Evolutionary conservation across 2,113 vertebrate species (phyloP).

Genomic region (Macquaria ambigua): DNA sequence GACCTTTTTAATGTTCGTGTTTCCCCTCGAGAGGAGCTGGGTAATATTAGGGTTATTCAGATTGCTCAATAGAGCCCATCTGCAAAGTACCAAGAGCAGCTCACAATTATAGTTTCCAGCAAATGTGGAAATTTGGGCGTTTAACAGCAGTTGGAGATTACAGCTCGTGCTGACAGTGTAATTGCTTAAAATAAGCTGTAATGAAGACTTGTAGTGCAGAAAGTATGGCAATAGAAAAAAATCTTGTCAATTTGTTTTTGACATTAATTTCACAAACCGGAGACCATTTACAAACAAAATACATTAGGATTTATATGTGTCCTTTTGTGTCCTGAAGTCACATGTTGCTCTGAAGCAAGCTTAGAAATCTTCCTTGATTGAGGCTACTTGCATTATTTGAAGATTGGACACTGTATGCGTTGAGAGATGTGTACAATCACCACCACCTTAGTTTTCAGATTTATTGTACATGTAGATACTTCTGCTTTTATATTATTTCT

Average conservation of each 20-base stretch:
- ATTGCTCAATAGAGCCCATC: constrained; percentile 73
- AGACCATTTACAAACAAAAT: constrained; percentile 45
- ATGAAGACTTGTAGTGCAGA: constrained; percentile 70
- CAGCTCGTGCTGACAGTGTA: constrained; percentile 79
- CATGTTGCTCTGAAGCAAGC: neutral
- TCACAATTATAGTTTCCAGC: constrained; percentile 78
- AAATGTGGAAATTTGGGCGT: constrained; percentile 76
- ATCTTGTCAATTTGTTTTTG: constrained; percentile 68
- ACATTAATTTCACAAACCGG: constrained; percentile 55
- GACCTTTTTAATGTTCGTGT: constrained; percentile 68
- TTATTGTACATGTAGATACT: neutral
- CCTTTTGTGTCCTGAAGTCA: constrained; percentile 26
- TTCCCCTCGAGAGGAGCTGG: constrained; percentile 73
- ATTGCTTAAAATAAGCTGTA: constrained; percentile 77
- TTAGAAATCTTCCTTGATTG: neutral
- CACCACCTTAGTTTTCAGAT: constrained; percentile 7
- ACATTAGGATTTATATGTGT: constrained; percentile 7
- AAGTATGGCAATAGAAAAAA: constrained; percentile 60
- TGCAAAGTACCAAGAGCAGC: constrained; percentile 69
- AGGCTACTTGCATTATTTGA: neutral
- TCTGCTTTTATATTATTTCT: neutral
- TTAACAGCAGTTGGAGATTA: constrained; percentile 78
- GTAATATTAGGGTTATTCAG: constrained; percentile 78
- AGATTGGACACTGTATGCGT: neutral
- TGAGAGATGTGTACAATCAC: neutral